phyloP scores from a whole-genome alignment of 2,113 vertebrate species.

The Laticauda colubrina region DNA sequence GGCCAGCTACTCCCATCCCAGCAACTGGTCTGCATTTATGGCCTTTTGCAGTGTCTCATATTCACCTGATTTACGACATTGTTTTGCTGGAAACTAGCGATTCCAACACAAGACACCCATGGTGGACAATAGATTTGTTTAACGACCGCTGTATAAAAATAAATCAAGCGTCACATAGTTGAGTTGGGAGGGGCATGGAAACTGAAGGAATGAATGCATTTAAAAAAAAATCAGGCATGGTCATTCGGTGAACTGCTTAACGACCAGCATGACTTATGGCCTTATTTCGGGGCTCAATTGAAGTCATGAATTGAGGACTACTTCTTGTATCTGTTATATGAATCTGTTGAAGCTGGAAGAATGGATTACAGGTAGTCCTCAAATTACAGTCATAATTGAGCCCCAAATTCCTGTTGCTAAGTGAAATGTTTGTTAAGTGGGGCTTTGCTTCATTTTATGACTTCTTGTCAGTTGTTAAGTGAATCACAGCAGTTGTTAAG shows the following conservation, averaged over 20 bases:
- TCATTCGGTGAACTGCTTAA: background rate
- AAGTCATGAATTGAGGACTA: background rate
- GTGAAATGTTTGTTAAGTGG: background rate
- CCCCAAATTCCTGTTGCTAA: background rate
- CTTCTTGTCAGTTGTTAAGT: background rate
- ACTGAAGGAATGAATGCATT: background rate
- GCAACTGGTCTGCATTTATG: no score
- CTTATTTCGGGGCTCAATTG: background rate
- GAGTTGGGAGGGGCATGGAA: background rate
- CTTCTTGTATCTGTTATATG: background rate
- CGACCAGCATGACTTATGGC: background rate
- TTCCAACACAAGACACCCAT: background rate
- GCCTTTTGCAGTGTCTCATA: background rate
- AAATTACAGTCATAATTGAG: background rate
- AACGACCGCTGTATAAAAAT: background rate
- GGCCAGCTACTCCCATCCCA: no score
- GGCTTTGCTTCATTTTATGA: no score
- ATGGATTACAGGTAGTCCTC: background rate
- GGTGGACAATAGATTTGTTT: background rate
- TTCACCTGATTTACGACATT: background rate
- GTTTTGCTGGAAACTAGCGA: background rate
- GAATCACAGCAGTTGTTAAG: background rate
- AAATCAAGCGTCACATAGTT: background rate
- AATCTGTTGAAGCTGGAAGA: background rate
- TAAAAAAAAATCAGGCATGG: background rate